Evolutionary conservation across 64 coral and sea anemone genomes (phyloP), one percentile per base, ranked within the genome.

Genomic region (Actinia tenebrosa): DNA sequence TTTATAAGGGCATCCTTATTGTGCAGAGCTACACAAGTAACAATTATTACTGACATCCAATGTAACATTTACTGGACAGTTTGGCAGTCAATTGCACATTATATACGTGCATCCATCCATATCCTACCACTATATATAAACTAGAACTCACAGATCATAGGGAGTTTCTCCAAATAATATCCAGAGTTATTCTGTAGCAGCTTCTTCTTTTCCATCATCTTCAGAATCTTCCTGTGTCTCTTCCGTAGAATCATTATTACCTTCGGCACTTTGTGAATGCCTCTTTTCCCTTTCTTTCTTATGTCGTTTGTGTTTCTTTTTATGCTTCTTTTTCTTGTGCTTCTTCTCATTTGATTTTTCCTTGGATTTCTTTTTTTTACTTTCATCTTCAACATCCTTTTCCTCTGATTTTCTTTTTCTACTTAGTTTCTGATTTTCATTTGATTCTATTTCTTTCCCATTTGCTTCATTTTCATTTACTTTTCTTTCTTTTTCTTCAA

Each of bases 281-380:
- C 22, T 75, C 69, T 86, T 91, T 18, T 71, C 75, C 47, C 86
- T 87, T 87, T 87, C 86, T 54, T 87, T 92, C 47, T 92, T 92
- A 42, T 87, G 78, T 87, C 85, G 77, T 60, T 92, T 92, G 44
- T 92, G 90, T 64, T 92, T 92, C 60, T 83, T 92, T 53, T 92
- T 92, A 64, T 92, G 90, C 80, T 92, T 92, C 79, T 87, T 87
- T 60, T 92, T 92, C 53, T 66, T 92, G 58, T 92, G 86, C 22
- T 86, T 86, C 61, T 92, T 92, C n/a, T 91, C 85, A 37, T 64
- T 83, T 43, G 89, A 91, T 86, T 91, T 77, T 86, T 91, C 83
- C 30, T 79, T 85, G 61, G 83, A 50, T 90, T 84, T 88, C 60
- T 60, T 20, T 37, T 50, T 79, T 7, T 56, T 60, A 80, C 20